Conservation (phyloP, 2,888 invertebrate species). For the Plebejus melissa region DNA sequence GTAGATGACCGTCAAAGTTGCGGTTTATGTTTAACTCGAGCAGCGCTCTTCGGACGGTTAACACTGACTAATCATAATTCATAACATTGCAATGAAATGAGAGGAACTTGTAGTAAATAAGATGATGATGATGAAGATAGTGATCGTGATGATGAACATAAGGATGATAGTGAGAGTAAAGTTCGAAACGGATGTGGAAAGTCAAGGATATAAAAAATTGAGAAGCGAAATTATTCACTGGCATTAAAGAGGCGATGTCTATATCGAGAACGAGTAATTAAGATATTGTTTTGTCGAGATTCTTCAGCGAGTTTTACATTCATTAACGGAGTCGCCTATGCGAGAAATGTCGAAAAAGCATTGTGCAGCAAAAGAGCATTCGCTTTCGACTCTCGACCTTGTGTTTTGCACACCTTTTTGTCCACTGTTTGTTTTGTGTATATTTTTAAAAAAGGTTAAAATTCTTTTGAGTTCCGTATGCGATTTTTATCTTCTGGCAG, state of each 20-base stretch:
- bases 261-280: slow-evolving; percentile 11
- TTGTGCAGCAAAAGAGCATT: background rate
- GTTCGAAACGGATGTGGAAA: background rate
- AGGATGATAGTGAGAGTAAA: background rate
- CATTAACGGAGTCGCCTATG: slow-evolving; percentile 9
- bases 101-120: background rate
- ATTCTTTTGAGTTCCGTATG: slow-evolving; percentile 15
- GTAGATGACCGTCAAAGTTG: background rate
- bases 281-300: slow-evolving; percentile 20
- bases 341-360: slow-evolving; percentile 16
- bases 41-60: background rate
- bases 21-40: background rate
- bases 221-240: background rate
- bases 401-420: slow-evolving; percentile 17
- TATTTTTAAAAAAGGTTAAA: background rate
- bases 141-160: background rate
- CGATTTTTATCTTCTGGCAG: background rate
- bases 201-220: slow-evolving; percentile 4
- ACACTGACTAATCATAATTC: too few species aligned
- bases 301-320: slow-evolving; percentile 14
- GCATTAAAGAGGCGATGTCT: slow-evolving; percentile 11
- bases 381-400: slow-evolving; percentile 17
- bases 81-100: background rate
- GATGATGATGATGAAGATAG: background rate
- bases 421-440: background rate